These are phyloP conservation scores for Phyto melanocephala DNA, from an alignment of 2,888 invertebrate species.

Conservation along the genomic window DNA sequence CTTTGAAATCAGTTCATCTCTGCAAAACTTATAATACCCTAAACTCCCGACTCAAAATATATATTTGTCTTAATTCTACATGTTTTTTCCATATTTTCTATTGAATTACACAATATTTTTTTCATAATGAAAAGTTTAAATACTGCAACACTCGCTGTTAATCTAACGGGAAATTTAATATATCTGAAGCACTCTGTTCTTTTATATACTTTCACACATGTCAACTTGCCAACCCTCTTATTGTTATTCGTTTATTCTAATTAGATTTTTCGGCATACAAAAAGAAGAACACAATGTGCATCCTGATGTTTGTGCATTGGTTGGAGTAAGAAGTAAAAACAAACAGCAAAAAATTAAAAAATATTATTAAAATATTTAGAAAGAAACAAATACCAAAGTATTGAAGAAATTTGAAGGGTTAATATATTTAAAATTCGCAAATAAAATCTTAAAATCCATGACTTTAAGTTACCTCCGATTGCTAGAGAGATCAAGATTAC, in stretches of 20 bases:
- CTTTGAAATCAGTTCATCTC: too few species aligned
- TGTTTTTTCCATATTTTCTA: too few species aligned
- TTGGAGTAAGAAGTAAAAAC: background rate
- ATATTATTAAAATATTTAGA: background rate
- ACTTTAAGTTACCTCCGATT: slow-evolving; percentile 19
- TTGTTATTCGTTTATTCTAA: background rate
- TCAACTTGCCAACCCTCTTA: background rate
- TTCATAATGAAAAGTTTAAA: background rate
- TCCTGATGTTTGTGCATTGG: slow-evolving; percentile 23
- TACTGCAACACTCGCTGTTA: background rate
- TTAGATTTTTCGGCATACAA: background rate
- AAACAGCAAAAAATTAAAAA: background rate
- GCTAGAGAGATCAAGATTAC: slow-evolving; percentile 58
- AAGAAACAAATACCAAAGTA: background rate
- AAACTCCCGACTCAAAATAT: too few species aligned
- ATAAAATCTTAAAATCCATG: background rate
- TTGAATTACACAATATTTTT: too few species aligned
- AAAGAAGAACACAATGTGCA: slow-evolving; percentile 28
- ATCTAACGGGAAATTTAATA: background rate
- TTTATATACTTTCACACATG: background rate
- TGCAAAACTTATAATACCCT: too few species aligned
- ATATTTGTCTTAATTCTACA: too few species aligned
- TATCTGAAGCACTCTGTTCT: background rate
- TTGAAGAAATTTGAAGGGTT: background rate
- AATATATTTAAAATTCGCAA: background rate